A percentile compares a stretch with the other conserved stretches of the same genome.
Conservation (phyloP, 2,797 vertebrate genomes). For the Octomys mimax region DNA sequence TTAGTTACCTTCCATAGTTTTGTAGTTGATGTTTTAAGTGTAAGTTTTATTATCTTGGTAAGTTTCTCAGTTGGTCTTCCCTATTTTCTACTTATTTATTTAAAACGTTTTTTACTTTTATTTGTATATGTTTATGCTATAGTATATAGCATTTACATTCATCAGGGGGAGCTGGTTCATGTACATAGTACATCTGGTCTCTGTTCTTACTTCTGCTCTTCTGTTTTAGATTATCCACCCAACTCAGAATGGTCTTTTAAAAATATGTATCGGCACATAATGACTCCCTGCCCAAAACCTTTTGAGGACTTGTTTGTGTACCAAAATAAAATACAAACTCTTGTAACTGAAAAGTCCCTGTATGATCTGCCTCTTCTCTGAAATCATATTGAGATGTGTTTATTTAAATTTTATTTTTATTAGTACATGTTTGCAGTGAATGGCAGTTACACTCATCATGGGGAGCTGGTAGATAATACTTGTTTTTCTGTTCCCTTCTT, state of each 20-base stretch:
- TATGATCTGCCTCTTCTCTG: neutral
- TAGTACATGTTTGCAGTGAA: neutral
- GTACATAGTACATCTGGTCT: neutral
- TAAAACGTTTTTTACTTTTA: neutral
- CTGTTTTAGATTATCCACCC: neutral
- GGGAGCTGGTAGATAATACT: neutral
- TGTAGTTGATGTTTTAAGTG: slow-evolving; percentile 21
- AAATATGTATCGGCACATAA: neutral
- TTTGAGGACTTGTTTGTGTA: neutral
- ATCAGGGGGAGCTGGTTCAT: neutral
- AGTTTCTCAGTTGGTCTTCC: neutral
- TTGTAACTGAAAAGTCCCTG: neutral
- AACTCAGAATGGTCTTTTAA: slow-evolving; percentile 22
- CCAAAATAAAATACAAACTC: neutral
- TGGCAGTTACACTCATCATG: neutral
- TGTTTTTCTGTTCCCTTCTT: neutral
- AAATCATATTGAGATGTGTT: neutral
- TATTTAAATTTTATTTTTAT: neutral
- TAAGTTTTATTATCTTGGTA: slow-evolving; percentile 2
- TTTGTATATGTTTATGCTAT: neutral
- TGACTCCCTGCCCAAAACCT: neutral
- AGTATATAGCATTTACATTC: neutral
- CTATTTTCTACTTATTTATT: neutral
- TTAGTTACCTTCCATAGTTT: neutral
- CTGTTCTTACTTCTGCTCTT: slow-evolving; percentile 14